Conservation (phyloP, 1,140 invertebrate genomes). For the Caenorhabditis remanei region DNA sequence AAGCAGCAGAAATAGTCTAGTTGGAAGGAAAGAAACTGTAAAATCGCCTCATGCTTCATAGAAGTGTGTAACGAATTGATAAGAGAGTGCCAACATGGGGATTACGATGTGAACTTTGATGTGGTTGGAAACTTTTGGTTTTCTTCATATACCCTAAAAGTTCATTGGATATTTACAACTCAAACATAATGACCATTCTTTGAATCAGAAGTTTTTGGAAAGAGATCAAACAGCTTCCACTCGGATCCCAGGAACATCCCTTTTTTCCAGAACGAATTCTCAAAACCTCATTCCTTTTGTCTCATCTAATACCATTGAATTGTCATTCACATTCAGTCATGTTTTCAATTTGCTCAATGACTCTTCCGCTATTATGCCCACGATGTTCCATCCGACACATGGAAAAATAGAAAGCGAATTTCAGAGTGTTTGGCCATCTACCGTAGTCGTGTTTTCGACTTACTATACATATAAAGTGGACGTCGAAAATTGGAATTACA, state of each 20-base stretch:
- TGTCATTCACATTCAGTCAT: slow-evolving; percentile 54
- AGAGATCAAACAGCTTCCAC: no score
- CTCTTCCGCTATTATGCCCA: slow-evolving; percentile 54
- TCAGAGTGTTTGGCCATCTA: slow-evolving; percentile 48
- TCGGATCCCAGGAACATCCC: not conserved
- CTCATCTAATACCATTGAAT: slow-evolving; percentile 48
- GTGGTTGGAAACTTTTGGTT: no score
- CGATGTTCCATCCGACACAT: not conserved
- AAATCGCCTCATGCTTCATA: no score
- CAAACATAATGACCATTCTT: no score
- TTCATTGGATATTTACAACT: no score
- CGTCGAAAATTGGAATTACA: slow-evolving; percentile 54
- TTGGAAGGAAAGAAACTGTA: no score
- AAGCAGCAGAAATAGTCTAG: no score
- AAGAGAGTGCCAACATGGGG: no score
- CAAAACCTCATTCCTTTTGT: not conserved
- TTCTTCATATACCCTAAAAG: no score
- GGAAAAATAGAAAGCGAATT: slow-evolving; percentile 33
- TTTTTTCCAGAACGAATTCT: slow-evolving; percentile 13
- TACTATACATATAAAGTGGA: slow-evolving; percentile 53
- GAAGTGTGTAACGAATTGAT: no score
- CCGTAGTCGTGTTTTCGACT: slow-evolving; percentile 52
- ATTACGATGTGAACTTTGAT: no score
- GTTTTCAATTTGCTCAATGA: slow-evolving; percentile 53
- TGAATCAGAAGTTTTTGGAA: no score